Evolutionary conservation across 92 coral and sea anemone genomes (phyloP).

Genomic region (Ricordea florida): DNA sequence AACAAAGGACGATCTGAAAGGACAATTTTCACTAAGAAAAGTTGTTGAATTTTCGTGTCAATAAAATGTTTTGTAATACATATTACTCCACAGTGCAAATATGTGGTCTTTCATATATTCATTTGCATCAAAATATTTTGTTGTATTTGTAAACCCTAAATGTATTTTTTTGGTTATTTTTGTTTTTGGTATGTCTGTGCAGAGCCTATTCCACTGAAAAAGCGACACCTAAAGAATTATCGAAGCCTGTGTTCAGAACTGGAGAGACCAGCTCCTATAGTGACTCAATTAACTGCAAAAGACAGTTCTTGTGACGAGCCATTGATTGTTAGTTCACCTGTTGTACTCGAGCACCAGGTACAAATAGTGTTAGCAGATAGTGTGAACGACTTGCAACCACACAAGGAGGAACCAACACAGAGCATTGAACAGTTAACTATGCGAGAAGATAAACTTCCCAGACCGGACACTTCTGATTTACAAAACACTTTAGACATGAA

Average conservation of each 20-base stretch:
- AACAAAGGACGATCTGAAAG: too few species aligned
- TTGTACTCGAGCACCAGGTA: slow-evolving; percentile 17
- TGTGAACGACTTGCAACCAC: slow-evolving; percentile 30
- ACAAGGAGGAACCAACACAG: background rate
- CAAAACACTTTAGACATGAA: background rate
- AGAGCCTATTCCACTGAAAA: slow-evolving; percentile 80
- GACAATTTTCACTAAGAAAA: too few species aligned
- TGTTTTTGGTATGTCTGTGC: background rate
- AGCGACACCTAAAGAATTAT: slow-evolving; percentile 66
- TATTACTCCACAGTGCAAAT: too few species aligned
- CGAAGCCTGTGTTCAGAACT: background rate
- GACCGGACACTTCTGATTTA: background rate
- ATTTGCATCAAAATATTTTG: too few species aligned
- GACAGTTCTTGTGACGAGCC: slow-evolving; percentile 4
- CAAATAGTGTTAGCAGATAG: slow-evolving; percentile 41
- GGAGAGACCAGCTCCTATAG: background rate
- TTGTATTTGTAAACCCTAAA: background rate
- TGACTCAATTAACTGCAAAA: background rate
- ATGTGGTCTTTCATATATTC: too few species aligned
- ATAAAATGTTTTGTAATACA: too few species aligned
- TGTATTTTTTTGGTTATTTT: background rate
- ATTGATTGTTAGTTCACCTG: slow-evolving; percentile 18
- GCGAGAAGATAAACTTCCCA: slow-evolving; percentile 3
- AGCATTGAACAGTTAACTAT: background rate
- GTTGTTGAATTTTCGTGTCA: too few species aligned